A percentile compares a stretch with the other conserved stretches of the same genome.
Evolutionary conservation across 1,140 invertebrate genomes (phyloP).

Genomic region (Habropoda laboriosa): DNA sequence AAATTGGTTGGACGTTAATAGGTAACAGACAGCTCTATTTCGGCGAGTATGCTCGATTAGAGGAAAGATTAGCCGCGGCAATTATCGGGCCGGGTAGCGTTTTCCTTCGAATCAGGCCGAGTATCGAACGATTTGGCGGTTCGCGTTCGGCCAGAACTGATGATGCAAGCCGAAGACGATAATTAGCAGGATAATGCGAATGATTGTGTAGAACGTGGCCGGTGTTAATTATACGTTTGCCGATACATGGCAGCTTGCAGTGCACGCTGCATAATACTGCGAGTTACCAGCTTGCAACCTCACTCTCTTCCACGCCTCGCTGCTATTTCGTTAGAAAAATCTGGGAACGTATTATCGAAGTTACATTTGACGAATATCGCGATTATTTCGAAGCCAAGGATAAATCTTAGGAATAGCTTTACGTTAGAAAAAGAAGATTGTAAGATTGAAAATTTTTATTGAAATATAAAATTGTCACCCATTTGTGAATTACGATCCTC

Average conservation of each 20-base stretch:
- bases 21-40: too few relatives aligned
- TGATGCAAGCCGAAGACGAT: slow-evolving; percentile 52
- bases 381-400: too few relatives aligned
- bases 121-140: slow-evolving; percentile 45
- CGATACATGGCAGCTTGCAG: slow-evolving; percentile 49
- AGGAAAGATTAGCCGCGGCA: not conserved
- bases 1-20: not conserved
- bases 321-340: too few relatives aligned
- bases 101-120: slow-evolving; percentile 32
- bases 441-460: too few relatives aligned
- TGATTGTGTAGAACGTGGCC: slow-evolving; percentile 52
- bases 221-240: slow-evolving; percentile 58
- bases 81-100: not conserved
- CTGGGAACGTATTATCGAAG: too few relatives aligned
- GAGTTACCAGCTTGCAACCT: slow-evolving; percentile 7
- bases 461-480: too few relatives aligned
- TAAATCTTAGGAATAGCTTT: too few relatives aligned
- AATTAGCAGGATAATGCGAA: slow-evolving; percentile 58
- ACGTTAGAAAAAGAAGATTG: too few relatives aligned
- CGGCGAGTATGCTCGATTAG: slow-evolving; percentile 10
- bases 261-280: slow-evolving; percentile 54
- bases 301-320: too few relatives aligned
- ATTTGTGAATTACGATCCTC: too few relatives aligned
- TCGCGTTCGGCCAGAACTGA: slow-evolving; percentile 14
- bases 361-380: too few relatives aligned